These are phyloP conservation scores for Germaria angustata DNA, from an alignment of 2,888 invertebrate species.

Conservation along the genomic window DNA sequence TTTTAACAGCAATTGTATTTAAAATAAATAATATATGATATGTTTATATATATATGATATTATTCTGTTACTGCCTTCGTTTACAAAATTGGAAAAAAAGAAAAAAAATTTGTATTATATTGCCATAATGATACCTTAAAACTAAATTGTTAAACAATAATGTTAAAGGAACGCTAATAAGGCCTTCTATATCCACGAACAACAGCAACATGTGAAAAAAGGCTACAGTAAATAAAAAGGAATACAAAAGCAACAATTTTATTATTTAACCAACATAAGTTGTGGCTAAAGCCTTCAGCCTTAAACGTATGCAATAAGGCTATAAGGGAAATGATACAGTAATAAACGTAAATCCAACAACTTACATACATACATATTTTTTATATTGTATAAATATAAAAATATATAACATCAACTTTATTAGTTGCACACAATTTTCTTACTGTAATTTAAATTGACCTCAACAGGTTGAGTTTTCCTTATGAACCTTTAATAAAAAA, in stretches of 20 bases:
- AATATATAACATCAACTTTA: not conserved
- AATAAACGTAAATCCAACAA: constrained; percentile 45
- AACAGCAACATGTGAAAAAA: constrained; percentile 2
- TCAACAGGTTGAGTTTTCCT: constrained; percentile 38
- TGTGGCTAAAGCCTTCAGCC: not conserved
- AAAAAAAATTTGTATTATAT: constrained; percentile 14
- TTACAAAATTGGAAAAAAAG: not conserved
- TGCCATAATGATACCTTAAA: constrained; percentile 52
- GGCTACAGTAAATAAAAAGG: not conserved
- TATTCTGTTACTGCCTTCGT: not conserved
- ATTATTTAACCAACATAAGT: constrained; percentile 29
- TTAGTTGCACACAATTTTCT: constrained; percentile 27
- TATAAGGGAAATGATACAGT: constrained; percentile 17
- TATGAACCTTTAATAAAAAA: not conserved
- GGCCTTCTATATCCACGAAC: not conserved
- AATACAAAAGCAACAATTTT: constrained; percentile 27
- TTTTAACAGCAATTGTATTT: no score
- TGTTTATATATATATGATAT: no score
- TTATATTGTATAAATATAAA: no score
- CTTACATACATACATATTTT: not conserved
- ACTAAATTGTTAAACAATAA: constrained; percentile 57
- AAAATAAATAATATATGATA: no score
- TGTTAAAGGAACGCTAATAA: constrained; percentile 59
- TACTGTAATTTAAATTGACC: constrained; percentile 46
- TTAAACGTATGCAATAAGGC: constrained; percentile 27